Percentiles rank a stretch among this genome's conserved stretches.
Evolutionary conservation across 64 coral and sea anemone species (phyloP).

Genomic region (Astreopora myriophthalma): DNA sequence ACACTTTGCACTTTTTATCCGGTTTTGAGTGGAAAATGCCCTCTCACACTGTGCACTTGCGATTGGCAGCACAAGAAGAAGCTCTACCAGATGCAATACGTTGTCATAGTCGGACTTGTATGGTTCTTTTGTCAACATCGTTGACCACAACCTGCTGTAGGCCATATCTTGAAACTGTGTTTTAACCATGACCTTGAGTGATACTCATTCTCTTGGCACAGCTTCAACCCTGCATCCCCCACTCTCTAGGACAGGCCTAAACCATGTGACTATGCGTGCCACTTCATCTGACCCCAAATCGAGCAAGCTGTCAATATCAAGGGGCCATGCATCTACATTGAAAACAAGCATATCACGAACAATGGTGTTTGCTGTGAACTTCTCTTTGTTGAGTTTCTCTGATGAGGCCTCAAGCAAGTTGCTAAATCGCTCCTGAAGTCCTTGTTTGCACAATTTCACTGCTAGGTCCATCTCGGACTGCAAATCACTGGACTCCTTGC

Average conservation of each 20-base stretch:
- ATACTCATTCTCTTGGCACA: background rate
- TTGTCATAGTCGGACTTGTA: background rate
- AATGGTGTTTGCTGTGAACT: background rate
- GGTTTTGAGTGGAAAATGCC: background rate
- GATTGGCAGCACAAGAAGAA: background rate
- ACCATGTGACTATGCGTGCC: background rate
- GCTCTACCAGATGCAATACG: background rate
- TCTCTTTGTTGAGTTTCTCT: background rate
- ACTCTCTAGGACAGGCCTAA: background rate
- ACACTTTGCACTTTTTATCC: background rate
- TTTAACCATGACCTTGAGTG: background rate
- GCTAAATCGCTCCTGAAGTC: background rate
- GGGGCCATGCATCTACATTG: background rate
- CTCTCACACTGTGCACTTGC: background rate
- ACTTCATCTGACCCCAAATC: background rate
- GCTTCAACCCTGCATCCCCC: background rate
- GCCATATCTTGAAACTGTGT: background rate
- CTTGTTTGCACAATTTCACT: background rate
- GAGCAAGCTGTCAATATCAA: background rate
- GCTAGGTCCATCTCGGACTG: background rate
- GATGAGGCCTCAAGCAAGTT: background rate
- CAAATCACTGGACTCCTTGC: background rate
- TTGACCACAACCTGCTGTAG: background rate
- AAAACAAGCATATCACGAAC: background rate
- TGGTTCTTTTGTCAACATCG: background rate